phyloP scores from a whole-genome alignment of 2,888 invertebrate species.

The Gortyna flavago region DNA sequence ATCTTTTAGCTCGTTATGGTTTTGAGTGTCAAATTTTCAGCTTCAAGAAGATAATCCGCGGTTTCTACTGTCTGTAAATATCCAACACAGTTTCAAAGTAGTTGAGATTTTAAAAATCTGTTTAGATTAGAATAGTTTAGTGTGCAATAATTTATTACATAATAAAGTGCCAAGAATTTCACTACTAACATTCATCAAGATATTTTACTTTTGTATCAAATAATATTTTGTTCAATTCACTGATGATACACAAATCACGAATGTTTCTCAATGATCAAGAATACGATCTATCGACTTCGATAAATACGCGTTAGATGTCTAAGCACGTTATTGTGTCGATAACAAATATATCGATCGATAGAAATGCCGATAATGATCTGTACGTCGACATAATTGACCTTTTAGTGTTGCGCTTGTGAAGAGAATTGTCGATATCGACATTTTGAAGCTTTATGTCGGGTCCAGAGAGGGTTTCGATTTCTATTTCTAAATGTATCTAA shows the following conservation, averaged over 20 bases:
- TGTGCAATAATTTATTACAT: constrained; percentile 26
- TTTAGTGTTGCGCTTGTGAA: constrained; percentile 43
- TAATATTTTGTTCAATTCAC: constrained; percentile 22
- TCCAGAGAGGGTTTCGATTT: constrained; percentile 40
- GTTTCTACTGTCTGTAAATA: background rate
- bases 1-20: background rate
- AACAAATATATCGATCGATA: constrained; percentile 34
- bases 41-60: background rate
- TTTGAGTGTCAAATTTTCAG: background rate
- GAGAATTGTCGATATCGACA: constrained; percentile 46
- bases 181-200: background rate
- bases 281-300: constrained; percentile 56
- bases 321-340: constrained; percentile 63
- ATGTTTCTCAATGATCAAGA: constrained; percentile 10
- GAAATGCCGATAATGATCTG: constrained; percentile 37
- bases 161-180: constrained; percentile 41
- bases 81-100: background rate
- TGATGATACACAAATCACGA: constrained; percentile 10
- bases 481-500: background rate
- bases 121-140: constrained; percentile 10
- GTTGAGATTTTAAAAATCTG: background rate
- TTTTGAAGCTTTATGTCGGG: constrained; percentile 52
- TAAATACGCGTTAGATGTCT: constrained; percentile 44
- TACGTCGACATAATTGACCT: constrained; percentile 53
- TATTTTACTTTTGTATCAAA: constrained; percentile 10